Evolutionary conservation across 2,888 invertebrate genomes (phyloP).

Genomic region (Litoditis marina): DNA sequence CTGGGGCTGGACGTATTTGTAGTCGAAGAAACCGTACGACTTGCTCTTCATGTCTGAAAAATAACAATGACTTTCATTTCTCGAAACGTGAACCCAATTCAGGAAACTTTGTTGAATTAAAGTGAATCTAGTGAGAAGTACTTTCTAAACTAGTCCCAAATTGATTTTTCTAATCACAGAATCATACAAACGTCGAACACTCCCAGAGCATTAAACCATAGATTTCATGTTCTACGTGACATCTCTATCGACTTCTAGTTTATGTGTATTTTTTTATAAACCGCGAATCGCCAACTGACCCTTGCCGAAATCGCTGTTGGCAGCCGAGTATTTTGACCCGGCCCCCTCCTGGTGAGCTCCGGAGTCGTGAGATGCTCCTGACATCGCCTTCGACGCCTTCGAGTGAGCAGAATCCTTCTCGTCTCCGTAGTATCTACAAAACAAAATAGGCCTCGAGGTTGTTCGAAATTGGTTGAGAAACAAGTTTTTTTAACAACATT

Average conservation of each 20-base stretch:
- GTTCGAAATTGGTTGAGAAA: no score
- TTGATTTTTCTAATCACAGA: no score
- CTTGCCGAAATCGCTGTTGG: conserved; percentile 41
- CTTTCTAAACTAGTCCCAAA: no score
- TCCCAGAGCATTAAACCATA: no score
- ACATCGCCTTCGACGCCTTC: conserved; percentile 30
- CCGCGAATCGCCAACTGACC: no score
- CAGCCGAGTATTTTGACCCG: conserved; percentile 40
- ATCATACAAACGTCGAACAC: no score
- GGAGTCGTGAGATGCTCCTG: conserved; percentile 33
- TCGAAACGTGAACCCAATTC: background rate
- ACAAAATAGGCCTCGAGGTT: no score
- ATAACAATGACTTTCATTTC: background rate
- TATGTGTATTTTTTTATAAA: no score
- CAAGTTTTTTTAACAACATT: background rate
- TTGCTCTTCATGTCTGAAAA: conserved; percentile 48
- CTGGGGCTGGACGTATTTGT: conserved; percentile 53
- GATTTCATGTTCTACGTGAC: no score
- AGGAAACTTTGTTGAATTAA: no score
- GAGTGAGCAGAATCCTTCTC: conserved; percentile 36
- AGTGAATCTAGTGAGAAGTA: no score
- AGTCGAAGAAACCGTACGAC: conserved; percentile 54
- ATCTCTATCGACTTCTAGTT: no score
- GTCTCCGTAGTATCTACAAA: conserved; percentile 27
- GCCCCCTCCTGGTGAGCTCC: conserved; percentile 35